Evolutionary conservation across 2,888 invertebrate genomes (phyloP).

Genomic region (Lasioglossum villosulum): DNA sequence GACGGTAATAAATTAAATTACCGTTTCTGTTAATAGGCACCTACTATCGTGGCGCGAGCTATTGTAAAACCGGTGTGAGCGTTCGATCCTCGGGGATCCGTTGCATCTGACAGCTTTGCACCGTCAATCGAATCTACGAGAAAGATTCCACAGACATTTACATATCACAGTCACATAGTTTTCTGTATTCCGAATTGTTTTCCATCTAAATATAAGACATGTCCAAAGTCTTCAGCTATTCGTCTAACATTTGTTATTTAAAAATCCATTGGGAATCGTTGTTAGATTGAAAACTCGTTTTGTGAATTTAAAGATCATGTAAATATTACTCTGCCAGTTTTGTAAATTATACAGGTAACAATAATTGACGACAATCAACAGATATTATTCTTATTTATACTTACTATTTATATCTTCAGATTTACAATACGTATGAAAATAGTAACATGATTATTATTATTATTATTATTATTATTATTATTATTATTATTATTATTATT

Average conservation of each 20-base stretch:
- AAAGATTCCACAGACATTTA: neutral
- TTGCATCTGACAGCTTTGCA: neutral
- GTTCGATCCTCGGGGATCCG: neutral
- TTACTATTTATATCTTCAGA: too few species aligned
- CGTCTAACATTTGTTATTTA: neutral
- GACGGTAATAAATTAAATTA: slow-evolving; percentile 25
- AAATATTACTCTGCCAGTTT: neutral
- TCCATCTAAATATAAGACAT: neutral
- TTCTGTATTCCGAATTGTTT: neutral
- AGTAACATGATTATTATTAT: too few species aligned
- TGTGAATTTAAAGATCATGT: too few species aligned
- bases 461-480: too few species aligned
- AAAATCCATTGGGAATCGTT: neutral
- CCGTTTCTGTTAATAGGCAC: slow-evolving; percentile 20
- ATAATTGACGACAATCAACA: too few species aligned
- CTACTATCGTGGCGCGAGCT: neutral
- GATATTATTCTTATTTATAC: too few species aligned
- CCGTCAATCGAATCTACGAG: neutral
- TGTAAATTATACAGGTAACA: too few species aligned
- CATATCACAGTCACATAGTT: neutral
- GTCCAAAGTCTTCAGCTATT: neutral
- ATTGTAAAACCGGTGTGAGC: neutral
- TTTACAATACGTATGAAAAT: too few species aligned
- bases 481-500: too few species aligned
- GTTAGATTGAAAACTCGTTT: too few species aligned